These are phyloP conservation scores for Geodia barretti DNA, from an alignment of 37 sponge, comb jelly and placozoan species.

Conservation along the genomic window DNA sequence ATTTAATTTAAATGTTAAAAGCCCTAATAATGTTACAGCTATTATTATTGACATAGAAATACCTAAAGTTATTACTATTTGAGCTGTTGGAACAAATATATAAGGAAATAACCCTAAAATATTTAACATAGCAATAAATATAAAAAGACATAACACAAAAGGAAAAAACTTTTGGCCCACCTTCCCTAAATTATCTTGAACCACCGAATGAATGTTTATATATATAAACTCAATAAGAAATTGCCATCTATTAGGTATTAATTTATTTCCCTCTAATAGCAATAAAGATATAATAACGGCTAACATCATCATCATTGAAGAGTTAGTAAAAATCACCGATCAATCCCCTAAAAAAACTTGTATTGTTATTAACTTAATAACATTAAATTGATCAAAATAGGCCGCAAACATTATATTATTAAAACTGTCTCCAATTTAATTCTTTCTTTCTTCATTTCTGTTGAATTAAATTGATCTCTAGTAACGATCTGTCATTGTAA, in stretches of 20 bases:
- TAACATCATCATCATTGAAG: constrained; percentile 68
- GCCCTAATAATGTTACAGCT: constrained; percentile 63
- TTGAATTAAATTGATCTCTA: constrained; percentile 6
- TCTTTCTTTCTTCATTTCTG: constrained; percentile 4
- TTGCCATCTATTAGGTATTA: constrained; percentile 60
- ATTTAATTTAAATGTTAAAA: constrained; percentile 37
- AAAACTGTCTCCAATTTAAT: constrained; percentile 3
- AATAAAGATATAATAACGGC: constrained; percentile 45
- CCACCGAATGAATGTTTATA: constrained; percentile 59
- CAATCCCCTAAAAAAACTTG: constrained; percentile 52
- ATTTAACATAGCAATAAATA: constrained; percentile 73
- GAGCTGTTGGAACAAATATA: constrained; percentile 75
- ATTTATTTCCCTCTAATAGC: constrained; percentile 48
- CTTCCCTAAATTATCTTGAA: constrained; percentile 66
- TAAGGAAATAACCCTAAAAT: constrained; percentile 78
- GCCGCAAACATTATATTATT: constrained; percentile 64
- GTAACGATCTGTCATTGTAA: constrained; percentile 56
- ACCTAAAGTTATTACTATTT: constrained; percentile 75
- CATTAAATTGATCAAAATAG: constrained; percentile 92
- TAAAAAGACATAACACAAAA: constrained; percentile 69
- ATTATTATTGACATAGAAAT: constrained; percentile 74
- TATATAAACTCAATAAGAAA: constrained; percentile 64
- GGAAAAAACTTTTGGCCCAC: constrained; percentile 67
- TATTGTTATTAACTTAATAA: constrained; percentile 57
- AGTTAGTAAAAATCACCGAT: constrained; percentile 69